These are phyloP conservation scores for Microctenopoma stevenorrisi DNA, from an alignment of 2,797 vertebrate species.

Conservation along the genomic window DNA sequence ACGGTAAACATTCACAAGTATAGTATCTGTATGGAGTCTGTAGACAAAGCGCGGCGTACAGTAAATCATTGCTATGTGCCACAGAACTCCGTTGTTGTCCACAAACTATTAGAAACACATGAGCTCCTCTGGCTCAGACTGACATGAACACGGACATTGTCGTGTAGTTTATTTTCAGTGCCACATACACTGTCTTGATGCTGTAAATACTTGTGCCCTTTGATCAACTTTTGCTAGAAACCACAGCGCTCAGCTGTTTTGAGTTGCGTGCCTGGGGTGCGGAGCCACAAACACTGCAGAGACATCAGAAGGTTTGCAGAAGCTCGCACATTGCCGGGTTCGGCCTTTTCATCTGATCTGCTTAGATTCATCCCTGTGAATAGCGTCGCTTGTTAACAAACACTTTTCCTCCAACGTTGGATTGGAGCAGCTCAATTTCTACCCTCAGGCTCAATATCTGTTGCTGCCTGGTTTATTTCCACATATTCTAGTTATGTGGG, in stretches of 20 bases:
- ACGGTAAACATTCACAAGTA: not conserved
- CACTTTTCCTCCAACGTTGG: not conserved
- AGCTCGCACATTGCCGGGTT: not conserved
- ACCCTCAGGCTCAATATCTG: conserved; percentile 22
- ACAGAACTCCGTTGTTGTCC: not conserved
- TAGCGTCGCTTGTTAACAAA: not conserved
- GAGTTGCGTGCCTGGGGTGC: not conserved
- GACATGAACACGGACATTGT: not conserved
- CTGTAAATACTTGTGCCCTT: not conserved
- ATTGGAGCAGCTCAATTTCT: not conserved
- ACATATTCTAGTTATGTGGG: not conserved
- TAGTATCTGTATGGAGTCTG: not conserved
- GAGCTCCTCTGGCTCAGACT: not conserved
- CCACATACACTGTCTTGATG: not conserved
- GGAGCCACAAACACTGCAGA: not conserved
- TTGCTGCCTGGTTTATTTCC: conserved; percentile 7
- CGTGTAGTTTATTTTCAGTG: not conserved
- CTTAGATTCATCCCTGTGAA: not conserved
- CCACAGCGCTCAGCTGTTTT: not conserved
- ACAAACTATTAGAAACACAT: not conserved
- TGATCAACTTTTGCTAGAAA: not conserved
- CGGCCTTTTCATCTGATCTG: not conserved
- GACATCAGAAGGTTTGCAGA: not conserved
- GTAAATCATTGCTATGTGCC: not conserved
- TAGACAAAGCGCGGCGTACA: not conserved